phyloP scores from a whole-genome alignment of 1,140 invertebrate species.

The Euura saliciscinereae region DNA sequence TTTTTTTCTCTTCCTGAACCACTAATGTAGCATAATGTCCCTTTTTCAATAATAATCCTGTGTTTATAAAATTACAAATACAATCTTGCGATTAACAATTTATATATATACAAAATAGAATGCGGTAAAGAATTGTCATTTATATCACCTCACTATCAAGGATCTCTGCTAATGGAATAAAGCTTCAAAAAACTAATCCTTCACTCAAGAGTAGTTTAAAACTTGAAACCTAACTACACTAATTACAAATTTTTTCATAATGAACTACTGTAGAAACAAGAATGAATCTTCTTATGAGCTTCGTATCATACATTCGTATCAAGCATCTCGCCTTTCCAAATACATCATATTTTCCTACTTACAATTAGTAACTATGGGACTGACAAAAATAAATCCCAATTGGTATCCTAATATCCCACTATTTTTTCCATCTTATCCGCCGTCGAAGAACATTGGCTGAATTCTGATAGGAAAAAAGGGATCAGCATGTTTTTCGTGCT shows the following conservation, averaged over 20 bases:
- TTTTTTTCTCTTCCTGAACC: not conserved
- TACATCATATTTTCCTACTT: conserved; percentile 3
- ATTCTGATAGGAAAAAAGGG: not conserved
- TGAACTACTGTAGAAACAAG: not conserved
- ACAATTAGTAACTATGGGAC: conserved; percentile 1
- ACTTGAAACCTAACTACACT: not conserved
- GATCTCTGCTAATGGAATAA: not conserved
- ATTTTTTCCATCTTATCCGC: not conserved
- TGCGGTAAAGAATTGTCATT: not conserved
- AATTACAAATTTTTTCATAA: not conserved
- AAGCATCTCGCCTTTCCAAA: not conserved
- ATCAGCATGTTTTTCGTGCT: not conserved
- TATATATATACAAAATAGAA: not conserved
- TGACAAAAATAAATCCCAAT: not conserved
- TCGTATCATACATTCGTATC: not conserved
- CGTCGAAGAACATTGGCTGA: not conserved
- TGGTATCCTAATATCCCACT: not conserved
- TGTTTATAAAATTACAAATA: not conserved
- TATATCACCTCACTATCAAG: not conserved
- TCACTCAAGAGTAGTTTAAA: conserved; percentile 2
- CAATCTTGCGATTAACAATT: not conserved
- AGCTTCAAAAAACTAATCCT: conserved; percentile 4
- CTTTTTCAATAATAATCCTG: not conserved
- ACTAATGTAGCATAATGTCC: not conserved
- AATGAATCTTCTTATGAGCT: not conserved